Evolutionary conservation across 2,888 invertebrate genomes (phyloP).

Genomic region (Drosophila anceps): DNA sequence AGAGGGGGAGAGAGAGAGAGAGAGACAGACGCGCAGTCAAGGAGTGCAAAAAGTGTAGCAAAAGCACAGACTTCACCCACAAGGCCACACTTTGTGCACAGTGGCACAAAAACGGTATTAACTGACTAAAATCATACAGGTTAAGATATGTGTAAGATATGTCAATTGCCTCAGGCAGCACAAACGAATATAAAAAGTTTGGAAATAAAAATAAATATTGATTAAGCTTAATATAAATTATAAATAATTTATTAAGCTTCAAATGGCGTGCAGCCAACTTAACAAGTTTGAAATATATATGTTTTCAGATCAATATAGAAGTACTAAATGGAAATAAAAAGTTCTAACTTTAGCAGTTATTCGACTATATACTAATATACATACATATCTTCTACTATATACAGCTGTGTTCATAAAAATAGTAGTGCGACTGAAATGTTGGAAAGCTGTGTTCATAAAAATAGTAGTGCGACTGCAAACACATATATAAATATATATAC

Average conservation of each 20-base stretch:
- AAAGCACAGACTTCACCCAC: constrained; percentile 46
- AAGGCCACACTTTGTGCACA: constrained; percentile 45
- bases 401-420: too few relatives aligned
- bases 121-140: background rate
- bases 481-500: too few relatives aligned
- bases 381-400: too few relatives aligned
- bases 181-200: background rate
- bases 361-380: background rate
- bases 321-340: background rate
- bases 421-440: too few relatives aligned
- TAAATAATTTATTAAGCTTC: background rate
- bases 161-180: too few relatives aligned
- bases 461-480: too few relatives aligned
- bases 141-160: too few relatives aligned
- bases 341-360: background rate
- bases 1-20: too few relatives aligned
- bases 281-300: background rate
- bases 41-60: constrained; percentile 58
- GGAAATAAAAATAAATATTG: background rate
- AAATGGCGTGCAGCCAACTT: background rate
- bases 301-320: background rate
- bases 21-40: constrained; percentile 30
- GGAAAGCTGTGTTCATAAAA: too few relatives aligned
- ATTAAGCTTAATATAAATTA: background rate
- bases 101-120: constrained; percentile 15